Conservation (phyloP, 2,888 invertebrate genomes). For the Dryomyza anilis region DNA sequence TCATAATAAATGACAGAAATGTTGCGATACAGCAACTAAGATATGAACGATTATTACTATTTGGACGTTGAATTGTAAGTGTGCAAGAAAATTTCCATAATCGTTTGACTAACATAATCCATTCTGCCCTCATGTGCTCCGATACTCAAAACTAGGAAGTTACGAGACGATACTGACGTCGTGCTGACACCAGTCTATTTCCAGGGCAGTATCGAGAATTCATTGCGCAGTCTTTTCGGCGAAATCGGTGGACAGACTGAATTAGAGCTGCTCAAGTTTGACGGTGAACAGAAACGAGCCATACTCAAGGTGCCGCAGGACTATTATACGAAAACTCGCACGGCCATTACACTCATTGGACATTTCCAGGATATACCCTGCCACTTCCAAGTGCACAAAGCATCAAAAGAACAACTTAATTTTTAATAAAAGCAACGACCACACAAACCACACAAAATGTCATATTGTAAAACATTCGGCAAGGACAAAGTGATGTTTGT, state of each 20-base stretch:
- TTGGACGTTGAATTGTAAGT: constrained; percentile 67
- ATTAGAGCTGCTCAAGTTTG: constrained; percentile 67
- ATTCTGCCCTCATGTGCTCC: not conserved
- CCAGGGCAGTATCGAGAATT: constrained; percentile 65
- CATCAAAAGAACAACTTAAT: constrained; percentile 52
- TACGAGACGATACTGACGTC: constrained; percentile 57
- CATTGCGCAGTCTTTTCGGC: constrained; percentile 65
- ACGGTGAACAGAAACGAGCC: constrained; percentile 60
- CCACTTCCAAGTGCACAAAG: constrained; percentile 64
- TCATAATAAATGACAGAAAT: not conserved
- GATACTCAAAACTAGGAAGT: constrained; percentile 55
- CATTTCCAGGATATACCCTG: constrained; percentile 63
- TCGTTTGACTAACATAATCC: not conserved
- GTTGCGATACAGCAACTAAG: constrained; percentile 35
- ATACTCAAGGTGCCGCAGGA: constrained; percentile 65
- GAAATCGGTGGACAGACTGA: constrained; percentile 64
- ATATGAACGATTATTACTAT: constrained; percentile 63
- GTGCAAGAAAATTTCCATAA: constrained; percentile 24
- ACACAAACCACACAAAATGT: too few relatives aligned
- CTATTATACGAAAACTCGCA: constrained; percentile 65
- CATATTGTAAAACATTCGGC: constrained; percentile 64
- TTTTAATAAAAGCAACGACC: constrained; percentile 35
- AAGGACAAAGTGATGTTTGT: constrained; percentile 86
- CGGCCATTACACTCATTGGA: constrained; percentile 66
- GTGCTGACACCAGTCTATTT: constrained; percentile 63